These are phyloP conservation scores for Aphaenogaster ashmeadi DNA, from an alignment of 1,140 invertebrate genomes.

Conservation along the genomic window DNA sequence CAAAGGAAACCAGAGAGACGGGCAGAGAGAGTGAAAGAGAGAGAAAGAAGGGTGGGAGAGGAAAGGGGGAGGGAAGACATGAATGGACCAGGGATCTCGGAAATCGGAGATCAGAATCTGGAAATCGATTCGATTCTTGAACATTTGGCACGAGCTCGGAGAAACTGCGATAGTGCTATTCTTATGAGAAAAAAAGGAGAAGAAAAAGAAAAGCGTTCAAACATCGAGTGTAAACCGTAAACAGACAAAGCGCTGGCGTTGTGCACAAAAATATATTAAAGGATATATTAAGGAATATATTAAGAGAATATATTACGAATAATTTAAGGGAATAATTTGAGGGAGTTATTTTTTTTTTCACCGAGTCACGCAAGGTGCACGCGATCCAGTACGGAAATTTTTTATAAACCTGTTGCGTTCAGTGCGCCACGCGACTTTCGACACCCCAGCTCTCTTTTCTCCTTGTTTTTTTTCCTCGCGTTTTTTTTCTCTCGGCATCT, in stretches of 20 bases:
- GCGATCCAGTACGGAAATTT: background rate
- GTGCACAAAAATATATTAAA: background rate
- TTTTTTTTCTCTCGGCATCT: conserved; percentile 34
- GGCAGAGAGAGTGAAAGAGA: background rate
- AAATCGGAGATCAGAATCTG: background rate
- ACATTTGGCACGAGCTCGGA: background rate
- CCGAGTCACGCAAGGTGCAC: background rate
- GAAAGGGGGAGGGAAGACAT: conserved; percentile 34
- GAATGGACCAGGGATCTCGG: conserved; percentile 50
- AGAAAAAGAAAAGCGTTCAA: background rate
- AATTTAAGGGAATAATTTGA: background rate
- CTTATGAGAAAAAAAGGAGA: background rate
- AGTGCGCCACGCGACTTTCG: background rate
- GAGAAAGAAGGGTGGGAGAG: conserved; percentile 47
- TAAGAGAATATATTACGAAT: too few species aligned
- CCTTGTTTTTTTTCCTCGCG: background rate
- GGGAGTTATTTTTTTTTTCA: background rate
- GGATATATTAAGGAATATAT: too few species aligned
- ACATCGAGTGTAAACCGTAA: background rate
- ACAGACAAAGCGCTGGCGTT: background rate
- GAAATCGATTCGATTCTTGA: background rate
- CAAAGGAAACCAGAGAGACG: background rate
- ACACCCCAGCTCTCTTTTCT: background rate
- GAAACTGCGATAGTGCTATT: background rate
- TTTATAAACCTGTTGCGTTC: conserved; percentile 40